These are phyloP conservation scores for Mactromeris polynyma DNA, from an alignment of 2,888 invertebrate species.

Conservation along the genomic window DNA sequence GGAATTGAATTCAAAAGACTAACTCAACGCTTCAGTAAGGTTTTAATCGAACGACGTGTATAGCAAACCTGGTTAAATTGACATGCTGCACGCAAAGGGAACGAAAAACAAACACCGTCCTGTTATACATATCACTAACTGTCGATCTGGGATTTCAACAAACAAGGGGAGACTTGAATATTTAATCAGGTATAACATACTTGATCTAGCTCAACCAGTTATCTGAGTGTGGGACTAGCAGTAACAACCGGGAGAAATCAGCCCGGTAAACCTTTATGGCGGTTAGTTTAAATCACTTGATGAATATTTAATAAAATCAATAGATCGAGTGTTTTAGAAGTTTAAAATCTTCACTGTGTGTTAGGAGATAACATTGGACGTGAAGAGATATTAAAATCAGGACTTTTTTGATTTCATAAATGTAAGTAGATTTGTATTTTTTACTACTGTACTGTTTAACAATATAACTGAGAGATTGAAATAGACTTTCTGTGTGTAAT, in stretches of 20 bases:
- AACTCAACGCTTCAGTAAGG: neutral
- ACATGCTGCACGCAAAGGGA: constrained; percentile 1
- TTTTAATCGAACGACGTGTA: neutral
- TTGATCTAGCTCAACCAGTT: neutral
- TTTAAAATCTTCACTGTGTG: neutral
- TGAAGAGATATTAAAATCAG: neutral
- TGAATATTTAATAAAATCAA: neutral
- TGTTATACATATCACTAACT: neutral
- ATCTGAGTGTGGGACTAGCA: neutral
- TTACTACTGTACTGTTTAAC: neutral
- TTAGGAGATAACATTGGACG: neutral
- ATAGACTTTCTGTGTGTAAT: too few relatives aligned
- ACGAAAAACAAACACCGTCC: neutral
- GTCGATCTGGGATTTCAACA: neutral
- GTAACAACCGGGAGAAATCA: neutral
- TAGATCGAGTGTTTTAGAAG: constrained; percentile 1
- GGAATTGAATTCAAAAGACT: neutral
- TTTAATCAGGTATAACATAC: neutral
- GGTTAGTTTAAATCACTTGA: neutral
- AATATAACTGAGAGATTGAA: too few relatives aligned
- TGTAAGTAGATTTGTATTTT: neutral
- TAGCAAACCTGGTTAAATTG: neutral
- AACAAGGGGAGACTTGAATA: neutral
- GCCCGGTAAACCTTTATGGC: neutral
- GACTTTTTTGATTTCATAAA: neutral